These are phyloP conservation scores for Phragmatobia fuliginosa DNA, from an alignment of 2,888 invertebrate species.

Conservation along the genomic window DNA sequence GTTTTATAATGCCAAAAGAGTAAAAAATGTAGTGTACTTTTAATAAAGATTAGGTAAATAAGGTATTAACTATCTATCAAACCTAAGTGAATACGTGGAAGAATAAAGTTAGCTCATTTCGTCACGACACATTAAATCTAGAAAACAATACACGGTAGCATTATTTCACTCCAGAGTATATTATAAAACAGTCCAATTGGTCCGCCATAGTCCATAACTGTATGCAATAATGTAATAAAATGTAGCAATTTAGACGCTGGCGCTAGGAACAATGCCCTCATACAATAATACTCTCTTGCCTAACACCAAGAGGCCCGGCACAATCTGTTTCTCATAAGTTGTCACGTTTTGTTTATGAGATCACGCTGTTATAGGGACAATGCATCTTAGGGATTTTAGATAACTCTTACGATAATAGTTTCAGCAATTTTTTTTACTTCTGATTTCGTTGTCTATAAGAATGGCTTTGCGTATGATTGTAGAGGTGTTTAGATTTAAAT, in stretches of 20 bases:
- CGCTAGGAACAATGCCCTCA: conserved; percentile 81
- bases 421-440: neutral
- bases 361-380: conserved; percentile 14
- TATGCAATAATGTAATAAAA: conserved; percentile 57
- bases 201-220: conserved; percentile 40
- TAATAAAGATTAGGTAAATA: neutral
- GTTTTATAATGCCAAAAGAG: no score
- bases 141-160: neutral
- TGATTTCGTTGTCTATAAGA: neutral
- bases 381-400: conserved; percentile 14
- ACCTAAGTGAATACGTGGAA: no score
- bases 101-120: neutral
- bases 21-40: no score
- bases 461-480: no score
- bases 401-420: neutral
- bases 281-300: conserved; percentile 68
- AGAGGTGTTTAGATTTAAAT: no score
- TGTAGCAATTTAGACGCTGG: conserved; percentile 67
- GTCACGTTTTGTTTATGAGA: conserved; percentile 45
- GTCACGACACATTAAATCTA: neutral
- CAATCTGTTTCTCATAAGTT: conserved; percentile 65
- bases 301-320: conserved; percentile 54
- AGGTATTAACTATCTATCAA: neutral
- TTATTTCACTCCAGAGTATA: conserved; percentile 18
- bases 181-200: conserved; percentile 29